Evolutionary conservation across 1,140 invertebrate genomes (phyloP).

Genomic region (Caenorhabditis tropicalis): DNA sequence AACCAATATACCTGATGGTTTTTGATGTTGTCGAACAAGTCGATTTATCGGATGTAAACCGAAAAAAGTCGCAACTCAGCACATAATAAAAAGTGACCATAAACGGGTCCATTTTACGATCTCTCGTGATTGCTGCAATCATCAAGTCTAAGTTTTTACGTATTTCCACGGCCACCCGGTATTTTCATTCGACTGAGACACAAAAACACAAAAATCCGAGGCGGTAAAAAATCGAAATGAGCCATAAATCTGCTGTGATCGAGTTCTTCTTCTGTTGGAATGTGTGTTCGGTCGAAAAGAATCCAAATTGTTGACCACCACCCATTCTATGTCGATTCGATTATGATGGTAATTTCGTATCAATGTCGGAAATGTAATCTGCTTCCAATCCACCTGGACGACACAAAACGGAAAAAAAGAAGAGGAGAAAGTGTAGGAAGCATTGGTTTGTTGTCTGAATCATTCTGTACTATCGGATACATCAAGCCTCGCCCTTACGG

Average conservation of each 20-base stretch:
- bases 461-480: conserved; percentile 23
- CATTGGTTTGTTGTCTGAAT: conserved; percentile 24
- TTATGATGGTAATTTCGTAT: conserved; percentile 44
- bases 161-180: conserved; percentile 21
- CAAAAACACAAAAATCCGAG: background rate
- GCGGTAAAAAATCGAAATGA: background rate
- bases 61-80: conserved; percentile 37
- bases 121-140: conserved; percentile 40
- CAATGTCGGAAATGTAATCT: conserved; percentile 41
- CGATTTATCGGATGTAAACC: background rate
- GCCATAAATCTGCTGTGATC: conserved; percentile 1
- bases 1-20: background rate
- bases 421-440: conserved; percentile 22
- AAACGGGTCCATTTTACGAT: conserved; percentile 33
- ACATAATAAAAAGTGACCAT: conserved; percentile 26
- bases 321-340: conserved; percentile 22
- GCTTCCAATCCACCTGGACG: background rate
- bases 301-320: conserved; percentile 33
- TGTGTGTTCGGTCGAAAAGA: background rate
- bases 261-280: background rate
- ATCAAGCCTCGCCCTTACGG: background rate
- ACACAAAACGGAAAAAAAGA: background rate
- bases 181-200: background rate
- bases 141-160: conserved; percentile 19
- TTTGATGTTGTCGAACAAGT: background rate